phyloP scores from a whole-genome alignment of 1,140 invertebrate species.

The Drosophila cardini region DNA sequence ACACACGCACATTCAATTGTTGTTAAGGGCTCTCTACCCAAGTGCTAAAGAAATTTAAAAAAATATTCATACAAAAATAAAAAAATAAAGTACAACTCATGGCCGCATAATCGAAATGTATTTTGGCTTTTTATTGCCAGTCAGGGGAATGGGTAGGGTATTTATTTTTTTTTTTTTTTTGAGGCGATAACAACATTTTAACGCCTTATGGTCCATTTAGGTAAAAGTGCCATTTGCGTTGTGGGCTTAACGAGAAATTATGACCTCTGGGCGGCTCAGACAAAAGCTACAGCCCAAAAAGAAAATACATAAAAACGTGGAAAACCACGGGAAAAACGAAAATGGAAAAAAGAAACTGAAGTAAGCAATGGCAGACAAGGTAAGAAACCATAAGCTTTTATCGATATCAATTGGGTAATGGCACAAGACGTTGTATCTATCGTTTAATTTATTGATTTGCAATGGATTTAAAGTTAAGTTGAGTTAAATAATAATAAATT shows the following conservation, averaged over 20 bases:
- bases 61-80: slow-evolving; percentile 34
- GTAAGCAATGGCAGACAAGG: slow-evolving; percentile 8
- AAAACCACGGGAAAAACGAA: slow-evolving; percentile 1
- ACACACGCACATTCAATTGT: slow-evolving; percentile 57
- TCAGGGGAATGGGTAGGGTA: slow-evolving; percentile 32
- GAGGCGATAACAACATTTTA: slow-evolving; percentile 78
- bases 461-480: not conserved
- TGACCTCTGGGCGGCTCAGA: slow-evolving; percentile 61
- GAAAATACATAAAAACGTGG: slow-evolving; percentile 41
- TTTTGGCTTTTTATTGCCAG: slow-evolving; percentile 70
- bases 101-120: slow-evolving; percentile 79
- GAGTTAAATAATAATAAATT: too few relatives aligned
- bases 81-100: slow-evolving; percentile 39
- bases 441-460: not conserved
- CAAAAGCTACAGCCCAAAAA: slow-evolving; percentile 11
- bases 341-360: not conserved
- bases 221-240: slow-evolving; percentile 80
- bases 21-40: slow-evolving; percentile 54
- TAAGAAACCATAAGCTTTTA: not conserved
- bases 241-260: slow-evolving; percentile 78
- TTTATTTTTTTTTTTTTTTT: slow-evolving; percentile 18
- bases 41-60: slow-evolving; percentile 60
- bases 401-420: slow-evolving; percentile 5
- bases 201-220: slow-evolving; percentile 82
- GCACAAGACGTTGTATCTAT: not conserved